Base-by-base conservation (phyloP, 2,888 invertebrate genomes). In the Odiellus spinosus region DNA sequence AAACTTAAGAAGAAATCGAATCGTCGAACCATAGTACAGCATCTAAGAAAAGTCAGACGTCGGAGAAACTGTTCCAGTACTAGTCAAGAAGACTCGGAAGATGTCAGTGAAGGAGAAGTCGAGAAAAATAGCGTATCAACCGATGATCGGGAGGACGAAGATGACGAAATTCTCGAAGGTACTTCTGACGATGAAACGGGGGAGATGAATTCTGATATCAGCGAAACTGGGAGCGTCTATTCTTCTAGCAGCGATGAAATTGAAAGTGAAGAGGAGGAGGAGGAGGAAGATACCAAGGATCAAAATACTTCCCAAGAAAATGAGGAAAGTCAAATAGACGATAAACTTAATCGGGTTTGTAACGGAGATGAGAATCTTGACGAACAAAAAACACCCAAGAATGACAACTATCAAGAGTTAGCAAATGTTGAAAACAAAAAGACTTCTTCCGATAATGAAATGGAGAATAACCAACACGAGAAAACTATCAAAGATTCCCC, bases 11-110 rank as follows among this genome's bases (percentile, higher is more conserved):
- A 26, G 26, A 26, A 26, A 26, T 26, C 26, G 8, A 26, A 26
- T 26, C 26, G 26, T 26, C 4, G 26, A 26, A 26, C 26, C 4
- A 26, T 26, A 6, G 26, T 26, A 6, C 26, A 26, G 8, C 26
- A 26, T 26, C 26, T 26, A 4, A 36, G 47, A 11, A 46, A 34
- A 11, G 36, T 52, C 8, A 45, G 52, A 4, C 43, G 52, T 1
- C 40, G 52, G 15, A 35, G 52, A 32, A 52, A 52, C 33, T 44
- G 48, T 39, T 48, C 50, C 18, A 47, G 48, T 35, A 50, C 47
- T 12, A 53, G 51, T 20, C 50, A 54, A 26, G 49, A 52, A 39
- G 55, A 55, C 48, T 49, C 54, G 17, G 54, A 54, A 44, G 26
- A 26, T 26, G 33, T 55, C 14, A 53, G 53, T 49, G 53, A 53